phyloP scores from a whole-genome alignment of 2,797 vertebrate species.

The Kryptopterus vitreolus region DNA sequence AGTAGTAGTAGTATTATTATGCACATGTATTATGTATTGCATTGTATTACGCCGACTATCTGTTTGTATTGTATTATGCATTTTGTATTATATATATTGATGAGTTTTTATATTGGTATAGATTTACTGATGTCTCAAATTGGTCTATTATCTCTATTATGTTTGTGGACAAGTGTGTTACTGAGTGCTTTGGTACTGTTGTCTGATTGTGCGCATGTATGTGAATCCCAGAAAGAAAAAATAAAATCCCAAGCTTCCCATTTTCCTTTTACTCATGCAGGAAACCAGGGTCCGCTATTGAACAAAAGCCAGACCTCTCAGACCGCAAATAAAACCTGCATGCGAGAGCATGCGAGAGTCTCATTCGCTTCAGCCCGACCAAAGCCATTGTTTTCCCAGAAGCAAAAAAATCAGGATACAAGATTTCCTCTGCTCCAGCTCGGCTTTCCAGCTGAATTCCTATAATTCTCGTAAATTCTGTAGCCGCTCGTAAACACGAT shows the following conservation, averaged over 20 bases:
- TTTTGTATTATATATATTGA: no score
- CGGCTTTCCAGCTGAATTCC: constrained; percentile 12
- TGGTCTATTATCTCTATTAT: background rate
- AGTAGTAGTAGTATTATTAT: no score
- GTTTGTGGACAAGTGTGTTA: background rate
- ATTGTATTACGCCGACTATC: no score
- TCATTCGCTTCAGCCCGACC: constrained; percentile 15
- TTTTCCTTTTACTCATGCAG: constrained; percentile 29
- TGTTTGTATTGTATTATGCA: no score
- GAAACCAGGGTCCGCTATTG: constrained; percentile 30
- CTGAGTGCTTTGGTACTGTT: constrained; percentile 10
- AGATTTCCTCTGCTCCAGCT: constrained; percentile 29
- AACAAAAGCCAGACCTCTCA: constrained; percentile 38
- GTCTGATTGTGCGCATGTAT: constrained; percentile 20
- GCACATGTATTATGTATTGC: no score
- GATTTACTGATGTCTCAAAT: background rate
- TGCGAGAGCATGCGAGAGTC: no score
- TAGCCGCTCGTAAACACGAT: constrained; percentile 2
- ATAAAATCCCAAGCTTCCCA: constrained; percentile 31
- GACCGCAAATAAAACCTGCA: constrained; percentile 29
- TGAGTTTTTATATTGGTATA: no score
- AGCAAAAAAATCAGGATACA: constrained; percentile 34
- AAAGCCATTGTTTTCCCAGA: constrained; percentile 37
- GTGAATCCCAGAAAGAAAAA: constrained; percentile 19
- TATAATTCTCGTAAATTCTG: background rate